Conservation (phyloP, 2,113 vertebrate species). For the Eclectus roratus region DNA sequence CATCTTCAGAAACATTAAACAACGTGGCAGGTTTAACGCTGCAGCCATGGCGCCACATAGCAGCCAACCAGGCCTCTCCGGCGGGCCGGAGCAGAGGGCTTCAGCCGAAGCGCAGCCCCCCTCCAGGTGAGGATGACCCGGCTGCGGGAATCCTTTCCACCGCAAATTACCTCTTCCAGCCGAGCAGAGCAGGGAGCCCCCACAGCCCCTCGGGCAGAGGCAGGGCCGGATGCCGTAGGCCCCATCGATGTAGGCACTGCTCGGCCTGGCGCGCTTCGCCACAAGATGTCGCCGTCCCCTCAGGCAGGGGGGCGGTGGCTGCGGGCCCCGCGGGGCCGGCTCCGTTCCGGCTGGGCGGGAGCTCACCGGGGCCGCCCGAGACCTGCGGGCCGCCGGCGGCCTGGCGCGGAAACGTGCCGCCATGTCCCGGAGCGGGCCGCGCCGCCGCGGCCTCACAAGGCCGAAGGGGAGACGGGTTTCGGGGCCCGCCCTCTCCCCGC, state of each 20-base stretch:
- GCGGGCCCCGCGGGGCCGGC: neutral
- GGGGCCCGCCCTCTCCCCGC: neutral
- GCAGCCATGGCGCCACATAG: neutral
- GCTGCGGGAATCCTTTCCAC: neutral
- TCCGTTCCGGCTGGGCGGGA: neutral
- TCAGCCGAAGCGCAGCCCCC: no score
- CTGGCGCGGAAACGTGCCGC: neutral
- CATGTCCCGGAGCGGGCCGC: neutral
- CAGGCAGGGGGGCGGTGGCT: slow-evolving; percentile 16
- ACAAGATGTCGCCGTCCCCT: slow-evolving; percentile 68
- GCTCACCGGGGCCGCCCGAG: neutral
- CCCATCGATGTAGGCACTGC: no score
- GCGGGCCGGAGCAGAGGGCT: neutral
- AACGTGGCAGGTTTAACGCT: accelerated
- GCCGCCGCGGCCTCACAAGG: no score
- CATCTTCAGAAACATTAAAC: neutral
- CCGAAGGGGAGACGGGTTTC: no score
- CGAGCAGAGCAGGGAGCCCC: neutral
- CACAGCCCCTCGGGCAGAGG: accelerated
- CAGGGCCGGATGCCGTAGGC: no score
- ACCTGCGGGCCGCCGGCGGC: neutral
- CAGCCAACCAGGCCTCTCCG: neutral
- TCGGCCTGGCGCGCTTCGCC: neutral
- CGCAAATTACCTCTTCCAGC: neutral
- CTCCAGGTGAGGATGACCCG: no score